phyloP scores from a whole-genome alignment of 2,113 vertebrate species.

The Suricata suricatta region DNA sequence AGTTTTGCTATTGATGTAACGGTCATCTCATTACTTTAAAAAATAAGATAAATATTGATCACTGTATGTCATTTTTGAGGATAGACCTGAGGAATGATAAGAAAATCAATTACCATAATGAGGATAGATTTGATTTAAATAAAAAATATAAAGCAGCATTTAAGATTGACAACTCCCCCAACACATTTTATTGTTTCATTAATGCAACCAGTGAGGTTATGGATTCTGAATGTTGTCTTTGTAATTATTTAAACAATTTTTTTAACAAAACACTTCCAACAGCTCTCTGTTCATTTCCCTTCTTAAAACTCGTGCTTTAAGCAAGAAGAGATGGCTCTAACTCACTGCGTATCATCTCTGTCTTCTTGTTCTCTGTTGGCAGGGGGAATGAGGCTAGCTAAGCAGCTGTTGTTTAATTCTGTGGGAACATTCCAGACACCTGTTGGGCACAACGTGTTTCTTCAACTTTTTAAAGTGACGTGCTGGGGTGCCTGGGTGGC shows the following conservation, averaged over 20 bases:
- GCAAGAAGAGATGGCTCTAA: neutral
- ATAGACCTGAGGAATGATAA: neutral
- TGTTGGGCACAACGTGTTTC: neutral
- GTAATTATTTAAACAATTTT: conserved; percentile 22
- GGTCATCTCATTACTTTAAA: conserved; percentile 44
- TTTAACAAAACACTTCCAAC: neutral
- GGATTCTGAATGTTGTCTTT: conserved; percentile 23
- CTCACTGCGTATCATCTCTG: neutral
- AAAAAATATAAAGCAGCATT: conserved; percentile 19
- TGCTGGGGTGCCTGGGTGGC: neutral
- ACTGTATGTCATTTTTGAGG: neutral
- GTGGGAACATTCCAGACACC: neutral
- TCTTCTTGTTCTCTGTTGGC: neutral
- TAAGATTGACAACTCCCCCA: neutral
- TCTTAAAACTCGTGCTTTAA: neutral
- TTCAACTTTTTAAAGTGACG: conserved; percentile 42
- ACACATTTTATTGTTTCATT: conserved; percentile 49
- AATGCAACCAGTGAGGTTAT: neutral
- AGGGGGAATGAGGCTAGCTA: neutral
- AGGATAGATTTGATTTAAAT: conserved; percentile 47
- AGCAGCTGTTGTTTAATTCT: conserved; percentile 15
- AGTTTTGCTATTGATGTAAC: neutral
- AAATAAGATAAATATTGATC: conserved; percentile 48
- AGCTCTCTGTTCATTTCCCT: neutral
- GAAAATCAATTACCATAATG: conserved; percentile 49